Evolutionary conservation across 2,888 invertebrate genomes (phyloP).

Genomic region (Patella ulyssiponensis): DNA sequence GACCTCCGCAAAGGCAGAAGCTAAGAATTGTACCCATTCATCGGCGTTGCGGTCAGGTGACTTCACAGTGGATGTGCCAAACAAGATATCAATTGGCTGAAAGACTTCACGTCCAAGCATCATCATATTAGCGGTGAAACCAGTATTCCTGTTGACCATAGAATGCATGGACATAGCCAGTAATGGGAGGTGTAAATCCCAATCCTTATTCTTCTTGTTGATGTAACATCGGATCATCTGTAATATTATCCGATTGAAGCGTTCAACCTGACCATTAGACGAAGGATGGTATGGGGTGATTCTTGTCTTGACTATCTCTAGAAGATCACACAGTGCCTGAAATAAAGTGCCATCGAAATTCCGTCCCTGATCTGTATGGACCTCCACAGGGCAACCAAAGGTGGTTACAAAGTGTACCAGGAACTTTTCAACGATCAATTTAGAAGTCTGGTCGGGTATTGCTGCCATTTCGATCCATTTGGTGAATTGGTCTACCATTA

Average conservation of each 20-base stretch:
- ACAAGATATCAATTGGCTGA: conserved; percentile 8
- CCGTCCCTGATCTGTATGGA: conserved; percentile 34
- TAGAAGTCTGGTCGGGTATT: conserved; percentile 28
- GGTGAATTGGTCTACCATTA: conserved; percentile 9
- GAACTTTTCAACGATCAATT: conserved; percentile 19
- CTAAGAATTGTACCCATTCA: too few species aligned
- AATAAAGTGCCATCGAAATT: conserved; percentile 30
- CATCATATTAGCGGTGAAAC: conserved; percentile 16
- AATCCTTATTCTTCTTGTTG: conserved; percentile 11
- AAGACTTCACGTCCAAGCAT: conserved; percentile 11
- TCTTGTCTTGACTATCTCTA: conserved; percentile 31
- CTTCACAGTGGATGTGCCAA: neutral
- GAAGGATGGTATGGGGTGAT: conserved; percentile 36
- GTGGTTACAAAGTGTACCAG: conserved; percentile 18
- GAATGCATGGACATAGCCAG: too few species aligned
- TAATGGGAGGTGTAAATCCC: too few species aligned
- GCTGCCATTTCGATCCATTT: conserved; percentile 31
- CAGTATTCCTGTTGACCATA: neutral
- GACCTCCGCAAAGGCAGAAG: neutral
- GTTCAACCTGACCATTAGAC: conserved; percentile 31
- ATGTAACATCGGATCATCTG: conserved; percentile 32
- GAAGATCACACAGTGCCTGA: conserved; percentile 27
- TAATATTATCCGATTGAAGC: conserved; percentile 26
- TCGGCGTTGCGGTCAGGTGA: neutral
- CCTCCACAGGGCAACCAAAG: conserved; percentile 36